These are phyloP conservation scores for Trilocha varians DNA, from an alignment of 2,888 invertebrate species.

Conservation along the genomic window DNA sequence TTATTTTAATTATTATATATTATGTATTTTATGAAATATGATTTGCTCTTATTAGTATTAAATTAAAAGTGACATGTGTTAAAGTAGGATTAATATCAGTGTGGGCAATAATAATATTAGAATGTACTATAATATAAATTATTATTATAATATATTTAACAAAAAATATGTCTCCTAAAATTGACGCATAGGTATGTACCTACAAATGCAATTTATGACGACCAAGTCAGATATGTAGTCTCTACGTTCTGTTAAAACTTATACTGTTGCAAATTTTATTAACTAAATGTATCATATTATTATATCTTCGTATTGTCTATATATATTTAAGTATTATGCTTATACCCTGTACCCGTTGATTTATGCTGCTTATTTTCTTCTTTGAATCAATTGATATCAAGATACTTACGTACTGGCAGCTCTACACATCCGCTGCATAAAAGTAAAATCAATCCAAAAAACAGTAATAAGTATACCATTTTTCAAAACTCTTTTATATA, in stretches of 20 bases:
- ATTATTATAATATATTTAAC: constrained; percentile 26
- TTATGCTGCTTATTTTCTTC: not conserved
- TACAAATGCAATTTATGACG: constrained; percentile 1
- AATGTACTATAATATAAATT: not conserved
- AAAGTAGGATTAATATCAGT: constrained; percentile 23
- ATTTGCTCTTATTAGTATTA: not conserved
- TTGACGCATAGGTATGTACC: constrained; percentile 20
- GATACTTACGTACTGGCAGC: not conserved
- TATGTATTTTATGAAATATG: no score
- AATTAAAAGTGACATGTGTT: not conserved
- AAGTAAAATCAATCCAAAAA: no score
- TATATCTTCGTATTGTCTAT: not conserved
- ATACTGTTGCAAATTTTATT: no score
- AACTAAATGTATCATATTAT: no score
- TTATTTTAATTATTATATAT: no score
- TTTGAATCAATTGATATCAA: not conserved
- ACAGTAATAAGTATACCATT: no score
- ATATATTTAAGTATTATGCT: not conserved
- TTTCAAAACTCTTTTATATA: no score
- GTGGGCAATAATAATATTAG: constrained; percentile 55
- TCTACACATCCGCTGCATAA: not conserved
- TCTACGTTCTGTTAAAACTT: not conserved
- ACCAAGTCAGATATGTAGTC: not conserved
- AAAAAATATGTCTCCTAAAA: constrained; percentile 70
- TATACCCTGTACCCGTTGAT: not conserved